These are phyloP conservation scores for Semaprochilodus insignis DNA, from an alignment of 2,797 vertebrate genomes.

Conservation along the genomic window DNA sequence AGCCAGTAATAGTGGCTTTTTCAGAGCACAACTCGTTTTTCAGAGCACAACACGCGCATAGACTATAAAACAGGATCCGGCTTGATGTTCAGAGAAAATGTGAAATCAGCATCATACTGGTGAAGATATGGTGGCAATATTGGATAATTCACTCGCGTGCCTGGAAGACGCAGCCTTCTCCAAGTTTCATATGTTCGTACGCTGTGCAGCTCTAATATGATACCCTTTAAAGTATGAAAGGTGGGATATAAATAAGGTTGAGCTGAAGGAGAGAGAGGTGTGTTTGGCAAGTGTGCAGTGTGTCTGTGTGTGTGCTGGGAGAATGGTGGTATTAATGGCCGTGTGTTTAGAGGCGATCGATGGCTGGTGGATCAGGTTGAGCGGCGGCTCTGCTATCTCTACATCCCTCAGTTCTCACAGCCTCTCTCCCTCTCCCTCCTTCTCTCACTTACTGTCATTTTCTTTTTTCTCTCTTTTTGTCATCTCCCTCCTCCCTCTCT, in stretches of 20 bases:
- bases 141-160: no score
- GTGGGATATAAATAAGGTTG: neutral
- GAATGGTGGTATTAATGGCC: slow-evolving; percentile 55
- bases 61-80: no score
- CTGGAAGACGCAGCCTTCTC: no score
- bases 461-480: slow-evolving; percentile 23
- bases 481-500: slow-evolving; percentile 26
- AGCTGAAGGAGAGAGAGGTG: slow-evolving; percentile 6
- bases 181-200: no score
- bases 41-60: no score
- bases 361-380: slow-evolving; percentile 45
- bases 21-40: no score
- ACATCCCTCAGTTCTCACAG: slow-evolving; percentile 15
- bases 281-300: slow-evolving; percentile 4
- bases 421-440: slow-evolving; percentile 8
- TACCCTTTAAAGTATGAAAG: neutral
- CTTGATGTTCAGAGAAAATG: no score
- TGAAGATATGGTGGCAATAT: no score
- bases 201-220: neutral
- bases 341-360: slow-evolving; percentile 60
- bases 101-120: no score
- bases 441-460: neutral
- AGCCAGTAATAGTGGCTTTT: no score
- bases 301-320: slow-evolving; percentile 25
- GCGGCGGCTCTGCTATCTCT: slow-evolving; percentile 43